A percentile compares a stretch with the other conserved stretches of the same genome.
phyloP scores from a whole-genome alignment of 1,140 invertebrate species.

The Lordiphosa collinella region DNA sequence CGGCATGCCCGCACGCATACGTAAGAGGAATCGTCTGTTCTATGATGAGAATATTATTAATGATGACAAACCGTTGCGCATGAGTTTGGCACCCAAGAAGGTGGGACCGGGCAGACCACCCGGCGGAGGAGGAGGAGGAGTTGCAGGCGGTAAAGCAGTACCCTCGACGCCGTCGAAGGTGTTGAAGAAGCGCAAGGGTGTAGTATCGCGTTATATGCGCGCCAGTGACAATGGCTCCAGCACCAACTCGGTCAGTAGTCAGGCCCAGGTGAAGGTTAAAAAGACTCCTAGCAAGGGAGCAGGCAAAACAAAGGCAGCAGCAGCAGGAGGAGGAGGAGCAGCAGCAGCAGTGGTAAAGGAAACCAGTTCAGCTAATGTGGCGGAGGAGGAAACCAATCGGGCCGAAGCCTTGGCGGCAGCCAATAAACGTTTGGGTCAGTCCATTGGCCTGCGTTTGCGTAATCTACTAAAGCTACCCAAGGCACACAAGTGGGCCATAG shows the following conservation, averaged over 20 bases:
- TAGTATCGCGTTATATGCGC: conserved; percentile 73
- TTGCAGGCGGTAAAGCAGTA: conserved; percentile 16
- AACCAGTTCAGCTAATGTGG: conserved; percentile 20
- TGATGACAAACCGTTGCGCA: conserved; percentile 85
- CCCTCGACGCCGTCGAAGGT: conserved; percentile 71
- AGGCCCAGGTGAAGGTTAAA: conserved; percentile 15
- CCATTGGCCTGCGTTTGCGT: conserved; percentile 92
- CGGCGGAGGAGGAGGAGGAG: conserved; percentile 14
- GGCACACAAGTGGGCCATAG: conserved; percentile 99
- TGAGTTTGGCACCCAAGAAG: conserved; percentile 81
- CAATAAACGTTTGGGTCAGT: conserved; percentile 86
- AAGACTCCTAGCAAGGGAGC: conserved; percentile 16
- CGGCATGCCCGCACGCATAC: conserved; percentile 92
- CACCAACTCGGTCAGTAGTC: conserved; percentile 26
- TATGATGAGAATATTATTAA: conserved; percentile 95
- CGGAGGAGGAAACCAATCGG: conserved; percentile 31
- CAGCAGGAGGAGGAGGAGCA: background rate
- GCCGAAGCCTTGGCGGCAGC: conserved; percentile 40
- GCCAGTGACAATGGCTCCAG: conserved; percentile 65
- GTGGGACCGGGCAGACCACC: conserved; percentile 36
- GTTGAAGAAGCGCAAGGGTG: conserved; percentile 80
- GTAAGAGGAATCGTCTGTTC: conserved; percentile 94
- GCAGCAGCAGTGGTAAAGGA: conserved; percentile 13
- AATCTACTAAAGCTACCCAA: conserved; percentile 99
- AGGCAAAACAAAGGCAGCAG: conserved; percentile 11